phyloP scores from a whole-genome alignment of 2,113 vertebrate species.

The Nematolebias whitei region DNA sequence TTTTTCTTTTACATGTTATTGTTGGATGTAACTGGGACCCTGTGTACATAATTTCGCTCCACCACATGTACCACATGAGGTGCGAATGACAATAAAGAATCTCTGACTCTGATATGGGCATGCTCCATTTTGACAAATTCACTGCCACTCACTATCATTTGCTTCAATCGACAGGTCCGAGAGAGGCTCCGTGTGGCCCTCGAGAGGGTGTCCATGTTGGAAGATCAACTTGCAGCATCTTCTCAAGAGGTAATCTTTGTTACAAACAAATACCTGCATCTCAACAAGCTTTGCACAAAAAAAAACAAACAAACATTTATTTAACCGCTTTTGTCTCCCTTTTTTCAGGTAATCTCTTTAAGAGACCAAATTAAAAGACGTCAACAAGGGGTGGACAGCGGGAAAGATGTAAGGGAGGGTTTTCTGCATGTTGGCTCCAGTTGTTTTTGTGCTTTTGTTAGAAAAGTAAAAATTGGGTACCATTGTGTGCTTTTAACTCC shows the following conservation, averaged over 20 bases:
- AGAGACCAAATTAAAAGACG: slow-evolving; percentile 85
- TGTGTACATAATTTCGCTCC: no score
- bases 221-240: slow-evolving; percentile 89
- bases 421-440: slow-evolving; percentile 70
- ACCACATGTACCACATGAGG: no score
- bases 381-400: slow-evolving; percentile 83
- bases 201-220: slow-evolving; percentile 88
- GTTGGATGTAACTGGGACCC: no score
- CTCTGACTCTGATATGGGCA: no score
- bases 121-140: background rate
- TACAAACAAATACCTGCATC: background rate
- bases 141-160: background rate
- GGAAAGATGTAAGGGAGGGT: slow-evolving; percentile 82
- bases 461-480: slow-evolving; percentile 59
- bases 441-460: slow-evolving; percentile 70
- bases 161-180: slow-evolving; percentile 80
- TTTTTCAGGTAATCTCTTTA: slow-evolving; percentile 80
- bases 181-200: slow-evolving; percentile 92
- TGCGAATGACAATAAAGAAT: no score
- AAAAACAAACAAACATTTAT: slow-evolving; percentile 1
- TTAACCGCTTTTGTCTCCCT: slow-evolving; percentile 37
- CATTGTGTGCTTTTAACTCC: slow-evolving; percentile 41
- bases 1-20: no score
- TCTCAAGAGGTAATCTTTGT: slow-evolving; percentile 85
- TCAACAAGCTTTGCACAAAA: background rate